phyloP scores from a whole-genome alignment of 2,113 vertebrate species.

The Centropristis striata region DNA sequence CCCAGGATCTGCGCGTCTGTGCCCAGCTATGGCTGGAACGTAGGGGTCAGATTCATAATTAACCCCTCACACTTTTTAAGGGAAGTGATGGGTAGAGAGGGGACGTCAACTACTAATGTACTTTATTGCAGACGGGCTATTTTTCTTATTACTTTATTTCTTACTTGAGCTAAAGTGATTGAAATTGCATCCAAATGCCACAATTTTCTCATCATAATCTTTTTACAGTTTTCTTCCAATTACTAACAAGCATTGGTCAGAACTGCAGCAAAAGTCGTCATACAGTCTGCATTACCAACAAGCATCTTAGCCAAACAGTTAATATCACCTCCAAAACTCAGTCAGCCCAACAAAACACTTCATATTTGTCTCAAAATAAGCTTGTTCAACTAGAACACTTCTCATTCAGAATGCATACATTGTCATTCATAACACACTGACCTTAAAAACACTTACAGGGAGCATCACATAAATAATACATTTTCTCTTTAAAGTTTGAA shows the following conservation, averaged over 20 bases:
- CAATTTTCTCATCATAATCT: neutral
- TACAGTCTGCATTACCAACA: neutral
- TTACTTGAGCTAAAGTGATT: slow-evolving; percentile 19
- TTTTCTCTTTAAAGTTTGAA: too few species aligned
- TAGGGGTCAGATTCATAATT: slow-evolving; percentile 72
- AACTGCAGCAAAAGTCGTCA: too few species aligned
- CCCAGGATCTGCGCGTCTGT: slow-evolving; percentile 29
- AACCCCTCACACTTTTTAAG: slow-evolving; percentile 63
- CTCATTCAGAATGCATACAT: neutral
- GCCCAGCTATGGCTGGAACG: slow-evolving; percentile 53
- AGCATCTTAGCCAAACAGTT: neutral
- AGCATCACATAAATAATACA: too few species aligned
- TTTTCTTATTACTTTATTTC: slow-evolving; percentile 39
- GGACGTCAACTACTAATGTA: slow-evolving; percentile 22
- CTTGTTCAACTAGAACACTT: too few species aligned
- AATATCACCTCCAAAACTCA: neutral
- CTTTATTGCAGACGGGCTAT: slow-evolving; percentile 13
- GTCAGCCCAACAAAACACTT: neutral
- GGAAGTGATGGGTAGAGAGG: slow-evolving; percentile 18
- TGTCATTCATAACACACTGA: too few species aligned
- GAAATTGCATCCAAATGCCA: slow-evolving; percentile 24
- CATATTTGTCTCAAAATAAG: too few species aligned
- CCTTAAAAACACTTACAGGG: too few species aligned
- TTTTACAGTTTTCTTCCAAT: neutral
- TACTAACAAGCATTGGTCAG: too few species aligned